phyloP scores from a whole-genome alignment of 1,140 invertebrate genomes.

The Sycophila sp. region DNA sequence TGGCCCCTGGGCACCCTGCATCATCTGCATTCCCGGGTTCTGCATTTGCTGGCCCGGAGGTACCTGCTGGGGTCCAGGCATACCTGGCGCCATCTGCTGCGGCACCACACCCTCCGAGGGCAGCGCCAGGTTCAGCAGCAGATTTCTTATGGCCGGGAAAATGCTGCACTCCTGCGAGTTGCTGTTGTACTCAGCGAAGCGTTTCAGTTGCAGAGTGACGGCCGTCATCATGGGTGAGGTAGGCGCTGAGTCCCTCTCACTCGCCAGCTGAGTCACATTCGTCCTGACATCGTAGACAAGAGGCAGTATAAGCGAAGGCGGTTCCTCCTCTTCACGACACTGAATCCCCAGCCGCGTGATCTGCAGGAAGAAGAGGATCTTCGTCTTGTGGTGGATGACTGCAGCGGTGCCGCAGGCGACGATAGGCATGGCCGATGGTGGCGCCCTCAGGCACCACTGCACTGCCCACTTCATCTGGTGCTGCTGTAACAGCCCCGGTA shows the following conservation, averaged over 20 bases:
- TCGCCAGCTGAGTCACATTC: constrained; percentile 87
- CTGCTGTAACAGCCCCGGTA: constrained; percentile 72
- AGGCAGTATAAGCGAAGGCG: constrained; percentile 84
- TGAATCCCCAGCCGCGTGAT: constrained; percentile 78
- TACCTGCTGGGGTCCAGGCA: not conserved
- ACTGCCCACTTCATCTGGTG: constrained; percentile 85
- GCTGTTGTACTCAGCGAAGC: constrained; percentile 76
- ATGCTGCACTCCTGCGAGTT: constrained; percentile 83
- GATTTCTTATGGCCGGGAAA: constrained; percentile 87
- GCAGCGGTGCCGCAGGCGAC: constrained; percentile 79
- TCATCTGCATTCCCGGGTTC: constrained; percentile 50
- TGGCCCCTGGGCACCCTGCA: constrained; percentile 60
- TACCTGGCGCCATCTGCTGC: constrained; percentile 44
- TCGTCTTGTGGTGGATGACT: constrained; percentile 83
- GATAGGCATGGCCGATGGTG: constrained; percentile 84
- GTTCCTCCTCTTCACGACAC: constrained; percentile 76
- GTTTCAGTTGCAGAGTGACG: constrained; percentile 75
- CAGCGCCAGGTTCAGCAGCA: constrained; percentile 81
- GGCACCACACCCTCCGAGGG: constrained; percentile 74
- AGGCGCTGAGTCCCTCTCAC: constrained; percentile 76
- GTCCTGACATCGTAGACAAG: constrained; percentile 87
- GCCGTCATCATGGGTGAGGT: constrained; percentile 71
- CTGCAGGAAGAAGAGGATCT: constrained; percentile 91
- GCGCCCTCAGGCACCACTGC: constrained; percentile 90
- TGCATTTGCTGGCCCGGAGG: not conserved